Evolutionary conservation across 1,140 invertebrate genomes (phyloP), one percentile per base, ranked within the genome.

Genomic region (Nasonia giraulti): DNA sequence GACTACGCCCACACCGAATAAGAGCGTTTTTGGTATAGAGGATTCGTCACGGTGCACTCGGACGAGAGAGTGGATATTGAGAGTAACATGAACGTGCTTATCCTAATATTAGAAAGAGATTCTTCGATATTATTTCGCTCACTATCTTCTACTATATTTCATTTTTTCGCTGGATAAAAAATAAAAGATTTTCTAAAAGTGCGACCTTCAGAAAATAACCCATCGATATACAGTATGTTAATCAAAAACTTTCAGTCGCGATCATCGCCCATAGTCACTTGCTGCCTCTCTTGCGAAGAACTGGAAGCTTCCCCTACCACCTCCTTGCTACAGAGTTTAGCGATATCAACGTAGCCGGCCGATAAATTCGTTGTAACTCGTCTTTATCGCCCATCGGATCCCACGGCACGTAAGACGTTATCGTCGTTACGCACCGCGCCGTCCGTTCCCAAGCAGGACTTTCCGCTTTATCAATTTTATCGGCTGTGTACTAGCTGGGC

Each of bases 351-450:
- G 80, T 20, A 14, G 47, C 50, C 55, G 81, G 33, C 20, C 73
- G 81, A 82, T 82, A 82, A 76, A 76, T 82, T 82, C 73, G 27
- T 76, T 73, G 50, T 75, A 76, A 81, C 73, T 37, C 31, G 80
- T 55, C 69, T 74, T 82, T 82, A 82, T 82, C 80, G 80, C 27
- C 8, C 11, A 33, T 74, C 27, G 44, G 50, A 66, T 27, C 37
- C 47, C 20, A 17, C 17, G 80, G 66, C 47, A 75, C 47, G 71
- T 62, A 75, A 66, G 47, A 27, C 23, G 71, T 55, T 81, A 79
- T 79, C 77, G 33, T 44, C 66, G 33, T 37, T 37, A 62, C 44
- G 71, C 47, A 23, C 1, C 17, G 27, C 47, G n/a, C 76, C 40
- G 8, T 75, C 27, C 31, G 12, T 44, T 37, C 37, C 44, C 69